These are phyloP conservation scores for Agonum fuliginosum DNA, from an alignment of 2,888 invertebrate genomes.

Conservation along the genomic window DNA sequence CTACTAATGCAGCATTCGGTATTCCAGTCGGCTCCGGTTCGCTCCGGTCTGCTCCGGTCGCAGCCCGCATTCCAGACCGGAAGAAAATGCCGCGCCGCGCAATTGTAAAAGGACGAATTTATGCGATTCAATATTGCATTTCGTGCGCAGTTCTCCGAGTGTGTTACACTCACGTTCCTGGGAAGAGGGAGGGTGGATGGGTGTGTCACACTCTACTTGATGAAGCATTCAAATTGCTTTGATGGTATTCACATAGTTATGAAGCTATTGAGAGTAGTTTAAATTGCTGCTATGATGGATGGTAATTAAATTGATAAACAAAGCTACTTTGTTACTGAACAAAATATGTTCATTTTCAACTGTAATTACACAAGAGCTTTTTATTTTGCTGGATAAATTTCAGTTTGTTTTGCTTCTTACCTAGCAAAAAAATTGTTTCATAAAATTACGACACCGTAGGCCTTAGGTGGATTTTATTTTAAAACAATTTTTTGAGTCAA, in stretches of 20 bases:
- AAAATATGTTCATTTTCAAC: no score
- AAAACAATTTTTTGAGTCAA: no score
- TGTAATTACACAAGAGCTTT: no score
- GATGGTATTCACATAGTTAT: not conserved
- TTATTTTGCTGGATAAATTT: no score
- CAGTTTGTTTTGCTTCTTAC: no score
- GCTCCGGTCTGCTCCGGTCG: slow-evolving; percentile 9
- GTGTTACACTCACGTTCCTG: slow-evolving; percentile 46
- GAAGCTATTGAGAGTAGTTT: not conserved
- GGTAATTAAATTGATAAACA: not conserved
- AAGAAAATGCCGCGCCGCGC: slow-evolving; percentile 58
- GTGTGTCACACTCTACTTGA: slow-evolving; percentile 24
- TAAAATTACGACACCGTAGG: no score
- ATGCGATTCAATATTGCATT: slow-evolving; percentile 58
- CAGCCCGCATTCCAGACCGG: slow-evolving; percentile 4
- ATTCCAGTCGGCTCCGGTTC: slow-evolving; percentile 20
- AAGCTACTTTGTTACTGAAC: no score
- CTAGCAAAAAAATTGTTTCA: no score
- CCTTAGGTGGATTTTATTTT: no score
- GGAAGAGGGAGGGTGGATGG: not conserved
- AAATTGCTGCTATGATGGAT: not conserved
- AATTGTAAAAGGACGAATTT: slow-evolving; percentile 58
- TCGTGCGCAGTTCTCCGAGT: slow-evolving; percentile 47
- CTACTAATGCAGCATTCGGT: slow-evolving; percentile 53
- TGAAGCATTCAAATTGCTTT: slow-evolving; percentile 15